Evolutionary conservation across 2,113 vertebrate genomes (phyloP).

Genomic region (Alethe castanea): DNA sequence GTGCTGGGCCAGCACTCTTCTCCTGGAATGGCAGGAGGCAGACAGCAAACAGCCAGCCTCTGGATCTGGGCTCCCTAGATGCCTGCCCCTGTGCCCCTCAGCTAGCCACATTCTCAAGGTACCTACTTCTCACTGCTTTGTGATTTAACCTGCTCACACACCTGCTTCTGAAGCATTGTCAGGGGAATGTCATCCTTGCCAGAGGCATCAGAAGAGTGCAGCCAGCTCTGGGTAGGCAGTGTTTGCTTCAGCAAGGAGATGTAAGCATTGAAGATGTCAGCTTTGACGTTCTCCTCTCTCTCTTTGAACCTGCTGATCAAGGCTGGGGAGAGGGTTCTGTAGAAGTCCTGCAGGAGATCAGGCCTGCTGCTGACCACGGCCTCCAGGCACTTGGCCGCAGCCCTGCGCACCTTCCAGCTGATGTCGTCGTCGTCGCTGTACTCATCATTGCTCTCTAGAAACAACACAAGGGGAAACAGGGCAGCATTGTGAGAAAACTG

Average conservation of each 20-base stretch:
- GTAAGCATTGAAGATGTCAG: conserved; percentile 87
- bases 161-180: conserved; percentile 83
- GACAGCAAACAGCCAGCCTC: not conserved
- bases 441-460: conserved; percentile 86
- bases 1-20: not conserved
- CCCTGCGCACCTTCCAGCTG: conserved; percentile 95
- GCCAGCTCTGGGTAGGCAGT: conserved; percentile 65
- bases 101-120: not conserved
- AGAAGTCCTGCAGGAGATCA: conserved; percentile 85
- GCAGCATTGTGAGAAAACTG: not conserved
- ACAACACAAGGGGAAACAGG: not conserved
- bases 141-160: conserved; percentile 1
- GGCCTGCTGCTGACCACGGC: conserved; percentile 81
- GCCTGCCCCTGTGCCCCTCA: not conserved
- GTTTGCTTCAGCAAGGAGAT: conserved; percentile 86
- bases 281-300: conserved; percentile 91
- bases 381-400: conserved; percentile 89
- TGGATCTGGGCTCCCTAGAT: not conserved
- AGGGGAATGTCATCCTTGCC: conserved; percentile 74
- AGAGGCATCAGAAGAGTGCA: conserved; percentile 37
- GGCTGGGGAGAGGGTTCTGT: conserved; percentile 78
- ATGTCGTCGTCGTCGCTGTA: conserved; percentile 93
- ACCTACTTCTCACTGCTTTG: not conserved
- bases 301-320: conserved; percentile 89
- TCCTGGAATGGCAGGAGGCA: fast-evolving